Evolutionary conservation across 2,797 vertebrate species (phyloP).

Genomic region (Gymnocypris eckloni): DNA sequence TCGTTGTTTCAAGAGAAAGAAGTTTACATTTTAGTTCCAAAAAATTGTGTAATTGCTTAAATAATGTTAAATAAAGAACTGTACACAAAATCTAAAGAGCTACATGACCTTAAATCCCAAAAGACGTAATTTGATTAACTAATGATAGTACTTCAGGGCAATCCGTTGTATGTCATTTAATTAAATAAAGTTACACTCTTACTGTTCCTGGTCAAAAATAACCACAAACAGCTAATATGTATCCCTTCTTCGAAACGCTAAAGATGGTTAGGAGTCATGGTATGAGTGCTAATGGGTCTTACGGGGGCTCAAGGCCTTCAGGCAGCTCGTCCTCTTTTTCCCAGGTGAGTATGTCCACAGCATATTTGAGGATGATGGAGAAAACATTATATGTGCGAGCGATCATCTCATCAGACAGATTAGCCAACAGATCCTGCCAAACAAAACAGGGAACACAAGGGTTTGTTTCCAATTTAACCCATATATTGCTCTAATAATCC

Average conservation of each 20-base stretch:
- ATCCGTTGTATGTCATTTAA: no score
- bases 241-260: neutral
- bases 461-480: neutral
- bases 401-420: slow-evolving; percentile 88
- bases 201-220: no score
- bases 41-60: no score
- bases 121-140: no score
- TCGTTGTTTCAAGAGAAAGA: no score
- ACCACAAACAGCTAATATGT: neutral
- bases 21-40: no score
- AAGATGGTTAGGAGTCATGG: neutral
- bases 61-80: no score
- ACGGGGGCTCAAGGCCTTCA: slow-evolving; percentile 85
- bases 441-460: neutral
- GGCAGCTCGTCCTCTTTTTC: slow-evolving; percentile 92
- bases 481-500: neutral
- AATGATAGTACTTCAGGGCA: no score
- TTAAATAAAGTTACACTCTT: no score
- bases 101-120: no score
- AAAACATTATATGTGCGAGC: slow-evolving; percentile 89
- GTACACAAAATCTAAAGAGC: no score
- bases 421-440: slow-evolving; percentile 88
- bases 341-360: slow-evolving; percentile 95
- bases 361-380: slow-evolving; percentile 91
- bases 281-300: slow-evolving; percentile 58